A percentile compares a stretch with the other conserved stretches of the same genome.
phyloP scores from a whole-genome alignment of 2,113 vertebrate species.

The Thryonomys swinderianus region DNA sequence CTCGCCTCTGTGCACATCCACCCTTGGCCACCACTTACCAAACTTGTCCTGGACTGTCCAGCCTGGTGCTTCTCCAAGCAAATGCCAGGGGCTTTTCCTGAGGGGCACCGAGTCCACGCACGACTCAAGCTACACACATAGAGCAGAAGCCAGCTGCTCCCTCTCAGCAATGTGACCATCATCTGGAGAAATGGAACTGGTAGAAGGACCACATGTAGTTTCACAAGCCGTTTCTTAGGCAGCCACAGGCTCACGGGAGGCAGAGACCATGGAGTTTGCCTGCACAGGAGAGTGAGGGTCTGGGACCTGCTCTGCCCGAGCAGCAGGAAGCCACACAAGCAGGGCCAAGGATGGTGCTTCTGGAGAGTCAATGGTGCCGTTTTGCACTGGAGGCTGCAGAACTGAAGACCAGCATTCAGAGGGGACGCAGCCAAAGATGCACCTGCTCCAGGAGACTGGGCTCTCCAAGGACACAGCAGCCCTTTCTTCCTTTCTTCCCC shows the following conservation, averaged over 20 bases:
- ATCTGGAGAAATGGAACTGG: not conserved
- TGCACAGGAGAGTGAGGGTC: not conserved
- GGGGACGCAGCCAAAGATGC: not conserved
- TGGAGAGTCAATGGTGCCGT: not conserved
- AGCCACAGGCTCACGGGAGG: not conserved
- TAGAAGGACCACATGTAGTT: too few relatives aligned
- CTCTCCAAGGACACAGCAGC: accelerated
- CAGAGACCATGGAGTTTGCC: not conserved
- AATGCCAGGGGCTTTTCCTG: accelerated
- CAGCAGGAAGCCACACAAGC: not conserved
- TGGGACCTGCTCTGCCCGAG: not conserved
- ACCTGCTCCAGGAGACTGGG: not conserved
- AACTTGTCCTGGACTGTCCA: too few relatives aligned
- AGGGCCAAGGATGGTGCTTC: not conserved
- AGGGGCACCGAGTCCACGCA: not conserved
- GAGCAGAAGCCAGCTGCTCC: not conserved
- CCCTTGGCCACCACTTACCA: not conserved
- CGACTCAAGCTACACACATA: not conserved
- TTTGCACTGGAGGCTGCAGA: not conserved
- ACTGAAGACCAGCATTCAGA: not conserved
- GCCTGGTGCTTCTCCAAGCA: not conserved
- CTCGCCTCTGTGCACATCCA: accelerated
- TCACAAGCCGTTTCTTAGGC: not conserved
- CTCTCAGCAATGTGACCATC: not conserved
- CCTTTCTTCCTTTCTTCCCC: not conserved